Conservation (phyloP, 2,113 vertebrate species). For the Mustelus asterias region DNA sequence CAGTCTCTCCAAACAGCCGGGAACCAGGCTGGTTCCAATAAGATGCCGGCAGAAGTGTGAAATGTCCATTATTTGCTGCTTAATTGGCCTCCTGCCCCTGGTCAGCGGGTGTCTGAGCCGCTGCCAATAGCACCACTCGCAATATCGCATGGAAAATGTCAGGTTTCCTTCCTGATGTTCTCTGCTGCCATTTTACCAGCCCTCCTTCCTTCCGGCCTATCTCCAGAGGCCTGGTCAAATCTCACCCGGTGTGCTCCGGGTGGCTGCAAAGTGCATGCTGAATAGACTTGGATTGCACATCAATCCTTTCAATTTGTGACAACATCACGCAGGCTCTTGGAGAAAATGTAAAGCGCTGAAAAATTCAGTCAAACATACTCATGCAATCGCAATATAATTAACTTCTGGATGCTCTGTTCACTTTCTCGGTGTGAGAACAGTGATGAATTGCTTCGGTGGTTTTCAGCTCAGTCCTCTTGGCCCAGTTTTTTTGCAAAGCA, state of each 20-base stretch:
- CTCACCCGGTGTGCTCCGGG: not conserved
- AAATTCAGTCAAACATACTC: conserved; percentile 49
- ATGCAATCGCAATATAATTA: conserved; percentile 51
- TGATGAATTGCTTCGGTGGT: conserved; percentile 52
- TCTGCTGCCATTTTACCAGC: not conserved
- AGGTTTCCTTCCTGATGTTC: not conserved
- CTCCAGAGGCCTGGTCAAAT: not conserved
- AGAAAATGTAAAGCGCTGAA: conserved; percentile 38
- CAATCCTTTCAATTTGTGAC: not conserved
- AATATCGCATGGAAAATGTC: not conserved
- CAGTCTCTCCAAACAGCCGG: too few species aligned
- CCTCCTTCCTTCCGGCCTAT: not conserved
- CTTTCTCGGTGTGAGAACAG: conserved; percentile 42
- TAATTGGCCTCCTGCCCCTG: not conserved
- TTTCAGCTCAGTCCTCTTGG: conserved; percentile 52
- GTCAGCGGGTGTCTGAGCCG: not conserved
- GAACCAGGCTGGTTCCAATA: not conserved
- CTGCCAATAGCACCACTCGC: not conserved
- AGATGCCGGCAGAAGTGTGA: not conserved
- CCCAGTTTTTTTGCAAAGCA: conserved; percentile 49
- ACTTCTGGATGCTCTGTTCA: conserved; percentile 46
- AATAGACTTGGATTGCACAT: not conserved
- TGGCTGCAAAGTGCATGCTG: not conserved
- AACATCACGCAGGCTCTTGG: not conserved
- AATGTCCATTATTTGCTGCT: not conserved